These are phyloP conservation scores for Stegophylla sp. DNA, from an alignment of 2,888 invertebrate genomes.

Conservation along the genomic window DNA sequence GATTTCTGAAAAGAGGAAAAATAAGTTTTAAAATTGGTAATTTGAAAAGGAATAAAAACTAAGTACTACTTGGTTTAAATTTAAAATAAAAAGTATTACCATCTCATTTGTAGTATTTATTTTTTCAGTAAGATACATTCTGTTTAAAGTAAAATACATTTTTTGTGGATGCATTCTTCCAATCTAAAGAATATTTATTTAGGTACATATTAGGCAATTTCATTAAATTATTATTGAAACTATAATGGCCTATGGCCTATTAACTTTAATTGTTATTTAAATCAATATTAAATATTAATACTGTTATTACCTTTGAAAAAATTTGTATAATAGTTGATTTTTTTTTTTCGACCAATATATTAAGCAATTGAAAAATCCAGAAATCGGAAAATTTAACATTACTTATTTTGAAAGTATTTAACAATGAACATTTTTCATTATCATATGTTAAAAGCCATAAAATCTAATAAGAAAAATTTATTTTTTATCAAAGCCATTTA, in stretches of 20 bases:
- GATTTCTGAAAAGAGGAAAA: conserved; percentile 19
- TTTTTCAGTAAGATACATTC: conserved; percentile 42
- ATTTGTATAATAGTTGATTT: neutral
- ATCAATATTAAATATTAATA: neutral
- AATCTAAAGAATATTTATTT: conserved; percentile 5
- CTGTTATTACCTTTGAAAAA: conserved; percentile 30
- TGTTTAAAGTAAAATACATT: conserved; percentile 32
- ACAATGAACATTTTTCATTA: conserved; percentile 8
- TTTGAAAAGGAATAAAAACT: too few relatives aligned
- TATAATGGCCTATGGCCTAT: too few relatives aligned
- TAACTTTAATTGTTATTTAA: neutral
- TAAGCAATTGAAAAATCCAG: conserved; percentile 46
- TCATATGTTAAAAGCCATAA: conserved; percentile 44
- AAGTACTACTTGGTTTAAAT: too few relatives aligned
- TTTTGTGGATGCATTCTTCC: conserved; percentile 25
- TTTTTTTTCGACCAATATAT: conserved; percentile 26
- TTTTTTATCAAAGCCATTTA: neutral
- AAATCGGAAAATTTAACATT: conserved; percentile 23
- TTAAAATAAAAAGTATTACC: conserved; percentile 14
- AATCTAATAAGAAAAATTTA: conserved; percentile 22
- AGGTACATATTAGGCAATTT: neutral
- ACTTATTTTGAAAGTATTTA: conserved; percentile 7
- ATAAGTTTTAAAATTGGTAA: neutral
- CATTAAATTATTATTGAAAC: neutral
- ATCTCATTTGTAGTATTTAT: neutral